phyloP scores from a whole-genome alignment of 2,797 vertebrate species.

The Ctenosaura bakeri region DNA sequence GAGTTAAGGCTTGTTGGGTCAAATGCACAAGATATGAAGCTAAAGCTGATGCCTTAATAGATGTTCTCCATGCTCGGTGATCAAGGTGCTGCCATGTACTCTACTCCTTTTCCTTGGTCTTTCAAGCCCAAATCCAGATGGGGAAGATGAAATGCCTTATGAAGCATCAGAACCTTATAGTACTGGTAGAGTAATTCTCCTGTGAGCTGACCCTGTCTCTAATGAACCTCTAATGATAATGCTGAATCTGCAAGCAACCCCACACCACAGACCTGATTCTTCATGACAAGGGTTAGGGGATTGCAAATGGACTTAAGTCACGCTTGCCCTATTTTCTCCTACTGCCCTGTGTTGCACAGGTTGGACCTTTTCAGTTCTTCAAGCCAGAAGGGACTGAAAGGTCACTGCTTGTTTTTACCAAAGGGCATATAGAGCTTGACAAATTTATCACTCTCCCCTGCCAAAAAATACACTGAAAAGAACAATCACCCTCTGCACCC shows the following conservation, averaged over 20 bases:
- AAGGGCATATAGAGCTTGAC: too few relatives aligned
- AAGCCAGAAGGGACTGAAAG: too few relatives aligned
- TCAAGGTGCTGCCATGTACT: not conserved
- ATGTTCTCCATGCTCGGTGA: not conserved
- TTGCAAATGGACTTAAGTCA: too few relatives aligned
- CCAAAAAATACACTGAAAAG: too few relatives aligned
- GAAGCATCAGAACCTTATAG: not conserved
- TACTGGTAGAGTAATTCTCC: not conserved
- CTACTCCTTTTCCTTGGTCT: not conserved
- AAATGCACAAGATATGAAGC: not conserved
- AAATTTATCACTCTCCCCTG: too few relatives aligned
- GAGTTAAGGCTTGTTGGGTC: not conserved
- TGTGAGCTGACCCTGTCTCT: not conserved
- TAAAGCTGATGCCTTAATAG: not conserved
- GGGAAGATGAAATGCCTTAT: not conserved
- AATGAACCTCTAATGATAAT: not conserved
- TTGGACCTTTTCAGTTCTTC: too few relatives aligned
- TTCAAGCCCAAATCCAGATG: not conserved
- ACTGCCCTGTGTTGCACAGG: too few relatives aligned
- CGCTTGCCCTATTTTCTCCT: too few relatives aligned
- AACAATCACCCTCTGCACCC: too few relatives aligned
- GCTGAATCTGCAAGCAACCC: not conserved
- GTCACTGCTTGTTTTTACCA: too few relatives aligned
- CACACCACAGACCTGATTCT: too few relatives aligned
- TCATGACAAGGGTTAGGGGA: too few relatives aligned